Base-by-base conservation (phyloP, 1,140 invertebrate species). In the Mylabris phalerata region DNA sequence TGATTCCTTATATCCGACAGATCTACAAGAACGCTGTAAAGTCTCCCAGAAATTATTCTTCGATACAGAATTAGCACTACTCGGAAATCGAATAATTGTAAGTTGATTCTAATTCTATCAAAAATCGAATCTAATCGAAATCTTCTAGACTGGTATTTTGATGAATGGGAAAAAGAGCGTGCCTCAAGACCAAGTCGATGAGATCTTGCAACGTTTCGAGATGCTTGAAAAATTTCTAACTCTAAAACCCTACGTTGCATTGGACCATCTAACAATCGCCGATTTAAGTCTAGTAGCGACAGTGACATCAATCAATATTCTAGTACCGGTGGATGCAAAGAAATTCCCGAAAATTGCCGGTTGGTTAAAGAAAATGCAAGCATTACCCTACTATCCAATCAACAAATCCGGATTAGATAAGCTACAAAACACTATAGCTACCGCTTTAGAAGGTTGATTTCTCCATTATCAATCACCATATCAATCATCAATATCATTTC, bases 1-100 rank as follows among this genome's bases (percentile, higher is more conserved):
- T 19, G 77, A 80, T 59, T 64, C 73, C 10, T 67, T 84, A 0
- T 84, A 84, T 66, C 83, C 83, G n/a, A 78, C 78, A 59, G 80
- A 83, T 65, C 63, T 78, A 19, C 69, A 78, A 47, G 64, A 73
- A 57, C 65, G 82, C 44, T 80, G 78, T 19, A 52, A 77, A 41
- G 77, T 85, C 2, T 77, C 84, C 68, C 69, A 75, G 61, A 65
- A 74, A 42, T 66, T 81, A 3, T 73, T 76, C 60, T 82, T 81
- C 63, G 76, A 81, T 48, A 63, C 48, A n/a, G 57, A 57, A 43
- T 32, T 54, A 4, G 43, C 41, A 3, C 9, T 46, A 7, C 43
- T 54, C 10, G 19, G 42, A n/a, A 27, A 25, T 45, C 44, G 25
- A 38, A 45, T 54, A n/a, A 7, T 54, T 5, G 51, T 54, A 46